phyloP scores from a whole-genome alignment of 1,140 invertebrate species.

The Euwallacea similis region DNA sequence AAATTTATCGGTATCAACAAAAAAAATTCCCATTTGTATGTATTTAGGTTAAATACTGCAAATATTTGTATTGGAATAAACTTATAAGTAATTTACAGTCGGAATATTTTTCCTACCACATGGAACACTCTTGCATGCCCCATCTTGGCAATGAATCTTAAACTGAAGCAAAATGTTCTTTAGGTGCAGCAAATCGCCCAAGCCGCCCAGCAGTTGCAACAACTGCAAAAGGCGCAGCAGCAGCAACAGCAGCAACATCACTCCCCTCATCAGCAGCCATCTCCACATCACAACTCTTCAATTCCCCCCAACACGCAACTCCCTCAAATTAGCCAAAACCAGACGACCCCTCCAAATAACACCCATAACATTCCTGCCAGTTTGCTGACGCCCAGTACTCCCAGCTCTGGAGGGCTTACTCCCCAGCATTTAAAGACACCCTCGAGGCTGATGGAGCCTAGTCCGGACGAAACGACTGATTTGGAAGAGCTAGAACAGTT shows the following conservation, averaged over 20 bases:
- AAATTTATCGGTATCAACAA: conserved; percentile 5
- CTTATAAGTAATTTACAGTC: too few species aligned
- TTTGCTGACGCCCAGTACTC: conserved; percentile 60
- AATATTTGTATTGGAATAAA: conserved; percentile 27
- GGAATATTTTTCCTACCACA: too few species aligned
- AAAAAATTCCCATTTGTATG: conserved; percentile 11
- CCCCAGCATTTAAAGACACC: conserved; percentile 59
- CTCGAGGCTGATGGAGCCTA: conserved; percentile 69
- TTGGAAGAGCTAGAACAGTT: conserved; percentile 95
- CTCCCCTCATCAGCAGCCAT: conserved; percentile 61
- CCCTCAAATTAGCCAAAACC: conserved; percentile 49
- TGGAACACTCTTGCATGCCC: background rate
- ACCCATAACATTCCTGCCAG: conserved; percentile 54
- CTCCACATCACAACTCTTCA: conserved; percentile 54
- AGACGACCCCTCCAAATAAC: conserved; percentile 53
- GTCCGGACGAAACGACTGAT: conserved; percentile 89
- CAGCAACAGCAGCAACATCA: conserved; percentile 83
- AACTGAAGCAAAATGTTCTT: conserved; percentile 22
- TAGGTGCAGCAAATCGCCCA: conserved; percentile 78
- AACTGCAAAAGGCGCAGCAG: conserved; percentile 77
- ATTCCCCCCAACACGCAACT: conserved; percentile 58
- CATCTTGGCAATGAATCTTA: conserved; percentile 17
- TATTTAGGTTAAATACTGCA: conserved; percentile 35
- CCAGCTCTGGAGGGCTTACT: conserved; percentile 58
- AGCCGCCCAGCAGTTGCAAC: conserved; percentile 80